Conservation (phyloP, 2,888 invertebrate genomes). For the Mellilla xanthometata region DNA sequence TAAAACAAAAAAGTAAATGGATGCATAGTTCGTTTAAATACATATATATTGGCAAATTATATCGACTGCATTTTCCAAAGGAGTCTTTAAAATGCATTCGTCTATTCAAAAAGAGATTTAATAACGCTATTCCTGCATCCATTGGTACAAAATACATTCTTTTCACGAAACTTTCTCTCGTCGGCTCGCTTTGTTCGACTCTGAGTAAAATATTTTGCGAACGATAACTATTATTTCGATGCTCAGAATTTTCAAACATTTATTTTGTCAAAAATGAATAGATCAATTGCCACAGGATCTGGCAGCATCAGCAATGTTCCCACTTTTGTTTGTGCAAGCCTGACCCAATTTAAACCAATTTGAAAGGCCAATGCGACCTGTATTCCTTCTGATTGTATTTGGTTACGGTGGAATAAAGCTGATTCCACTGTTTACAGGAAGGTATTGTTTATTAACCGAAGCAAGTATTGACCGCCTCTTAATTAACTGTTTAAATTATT, state of each 20-base stretch:
- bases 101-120: slow-evolving; percentile 25
- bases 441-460: slow-evolving; percentile 40
- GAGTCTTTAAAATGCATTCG: slow-evolving; percentile 16
- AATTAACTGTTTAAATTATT: slow-evolving; percentile 17
- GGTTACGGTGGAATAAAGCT: slow-evolving; percentile 62
- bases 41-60: not conserved
- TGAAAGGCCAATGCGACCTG: slow-evolving; percentile 72
- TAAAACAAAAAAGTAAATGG: too few relatives aligned
- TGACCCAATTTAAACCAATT: slow-evolving; percentile 75
- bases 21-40: too few relatives aligned
- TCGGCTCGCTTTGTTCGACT: slow-evolving; percentile 27
- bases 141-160: slow-evolving; percentile 16
- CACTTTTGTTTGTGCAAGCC: slow-evolving; percentile 68
- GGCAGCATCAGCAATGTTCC: slow-evolving; percentile 55
- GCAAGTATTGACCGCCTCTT: slow-evolving; percentile 15
- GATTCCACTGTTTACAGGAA: slow-evolving; percentile 49
- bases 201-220: not conserved
- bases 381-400: slow-evolving; percentile 71
- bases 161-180: slow-evolving; percentile 5
- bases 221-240: slow-evolving; percentile 1
- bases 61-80: slow-evolving; percentile 9
- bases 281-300: slow-evolving; percentile 50
- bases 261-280: slow-evolving; percentile 50
- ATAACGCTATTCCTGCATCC: slow-evolving; percentile 20
- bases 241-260: slow-evolving; percentile 33